Percentiles rank a stretch among this genome's conserved stretches.
phyloP scores from a whole-genome alignment of 2,888 invertebrate genomes.

The Protonemura montana region DNA sequence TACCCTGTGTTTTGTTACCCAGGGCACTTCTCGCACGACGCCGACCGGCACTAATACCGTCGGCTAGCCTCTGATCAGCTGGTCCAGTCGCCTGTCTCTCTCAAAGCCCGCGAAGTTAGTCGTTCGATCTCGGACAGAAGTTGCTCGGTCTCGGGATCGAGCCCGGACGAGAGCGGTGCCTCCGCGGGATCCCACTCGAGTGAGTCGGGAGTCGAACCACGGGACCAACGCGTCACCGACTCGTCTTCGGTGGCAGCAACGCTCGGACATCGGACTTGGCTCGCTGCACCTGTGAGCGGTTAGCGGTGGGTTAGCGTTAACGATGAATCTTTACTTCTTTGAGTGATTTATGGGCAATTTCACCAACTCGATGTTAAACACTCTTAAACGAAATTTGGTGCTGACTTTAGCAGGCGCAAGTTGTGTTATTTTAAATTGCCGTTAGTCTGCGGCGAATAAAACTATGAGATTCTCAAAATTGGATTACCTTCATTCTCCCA shows the following conservation, averaged over 20 bases:
- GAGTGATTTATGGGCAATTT: too few relatives aligned
- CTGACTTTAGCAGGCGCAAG: too few relatives aligned
- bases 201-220: constrained; percentile 69
- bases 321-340: too few relatives aligned
- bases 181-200: constrained; percentile 74
- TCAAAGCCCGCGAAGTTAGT: constrained; percentile 69
- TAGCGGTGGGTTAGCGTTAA: too few relatives aligned
- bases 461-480: too few relatives aligned
- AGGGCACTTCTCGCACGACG: background rate
- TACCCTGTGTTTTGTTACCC: too few relatives aligned
- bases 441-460: too few relatives aligned
- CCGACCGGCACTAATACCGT: background rate
- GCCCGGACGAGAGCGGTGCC: constrained; percentile 55
- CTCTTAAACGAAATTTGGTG: too few relatives aligned
- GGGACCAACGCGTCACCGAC: constrained; percentile 47
- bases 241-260: constrained; percentile 36
- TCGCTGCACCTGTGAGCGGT: background rate
- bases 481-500: constrained; percentile 72
- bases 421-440: too few relatives aligned
- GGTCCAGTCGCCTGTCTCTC: constrained; percentile 67
- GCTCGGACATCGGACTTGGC: background rate
- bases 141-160: constrained; percentile 71
- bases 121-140: constrained; percentile 72
- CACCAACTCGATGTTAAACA: too few relatives aligned
- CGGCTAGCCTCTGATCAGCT: constrained; percentile 45